Evolutionary conservation across 2,113 vertebrate genomes (phyloP), one percentile per base, ranked within the genome.

Genomic region (Ctenodactylus gundi): DNA sequence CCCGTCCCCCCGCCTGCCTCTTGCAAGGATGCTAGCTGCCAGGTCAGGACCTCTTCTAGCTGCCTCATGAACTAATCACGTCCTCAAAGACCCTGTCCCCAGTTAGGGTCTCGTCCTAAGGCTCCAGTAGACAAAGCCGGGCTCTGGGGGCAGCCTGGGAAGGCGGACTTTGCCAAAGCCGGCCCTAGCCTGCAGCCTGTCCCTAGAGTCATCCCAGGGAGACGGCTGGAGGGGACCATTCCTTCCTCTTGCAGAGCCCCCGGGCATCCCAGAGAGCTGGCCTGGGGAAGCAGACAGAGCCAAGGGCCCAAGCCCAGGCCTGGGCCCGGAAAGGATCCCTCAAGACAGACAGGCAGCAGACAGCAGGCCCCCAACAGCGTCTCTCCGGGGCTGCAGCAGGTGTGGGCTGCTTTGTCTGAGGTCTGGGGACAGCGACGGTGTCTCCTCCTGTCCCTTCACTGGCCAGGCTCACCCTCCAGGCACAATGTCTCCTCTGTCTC

Each of bases 401-500:
- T 97, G 97, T 94, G 97, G 96, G 97, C 98, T 98, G 97, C 98
- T 98, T 98, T 98, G 98, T 98, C 97, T 98, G 98, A 97, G 95
- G 76, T 67, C 27, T 7, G 39, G 93, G 86, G 68, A 36, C 85
- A 89, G 98, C 97, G 98, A 98, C 98, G 98, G 98, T 98, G 97
- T 97, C 98, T 98, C 97, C 92, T 95, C 92, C 94, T n/a, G n/a
- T n/a, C n/a, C n/a, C 93, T 93, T 96, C 84, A 90, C 90, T 93
- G 98, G 98, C 97, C 95, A 97, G 87, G 96, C 97, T 98, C 55
- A 29, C 98, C 98, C 98, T 98, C 94, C 57, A 95, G 98, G 97
- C 96, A 98, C 98, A 98, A 98, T 98, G 98, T 98, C 86, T 92
- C 97, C 95, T 98, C 97, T 98, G 98, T 99, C 98, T 98, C 57